phyloP scores from a whole-genome alignment of 1,140 invertebrate species.

The Nixonia krombeini region DNA sequence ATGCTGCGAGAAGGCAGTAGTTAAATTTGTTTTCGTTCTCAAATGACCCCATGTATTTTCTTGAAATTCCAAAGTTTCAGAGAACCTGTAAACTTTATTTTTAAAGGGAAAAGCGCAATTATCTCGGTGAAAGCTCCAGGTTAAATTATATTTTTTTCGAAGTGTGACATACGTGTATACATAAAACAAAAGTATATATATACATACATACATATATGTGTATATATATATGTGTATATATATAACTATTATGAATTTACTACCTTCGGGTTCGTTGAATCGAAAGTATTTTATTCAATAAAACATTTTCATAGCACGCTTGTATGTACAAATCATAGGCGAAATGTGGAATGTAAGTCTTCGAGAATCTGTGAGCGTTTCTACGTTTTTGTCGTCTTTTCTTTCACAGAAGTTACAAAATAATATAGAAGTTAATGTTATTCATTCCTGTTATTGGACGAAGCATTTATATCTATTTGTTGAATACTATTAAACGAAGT shows the following conservation, averaged over 20 bases:
- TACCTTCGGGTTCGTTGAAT: constrained; percentile 27
- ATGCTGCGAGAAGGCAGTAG: constrained; percentile 53
- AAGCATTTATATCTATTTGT: no score
- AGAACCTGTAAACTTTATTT: constrained; percentile 1
- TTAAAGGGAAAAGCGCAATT: constrained; percentile 4
- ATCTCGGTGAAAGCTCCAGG: constrained; percentile 7
- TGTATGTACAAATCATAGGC: constrained; percentile 32
- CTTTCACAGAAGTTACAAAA: background rate
- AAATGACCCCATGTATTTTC: no score
- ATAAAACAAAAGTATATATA: constrained; percentile 24
- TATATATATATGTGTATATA: constrained; percentile 32
- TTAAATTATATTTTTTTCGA: constrained; percentile 16
- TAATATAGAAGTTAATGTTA: no score
- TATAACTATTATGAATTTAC: constrained; percentile 15
- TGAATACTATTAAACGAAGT: no score
- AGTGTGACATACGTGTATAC: constrained; percentile 23
- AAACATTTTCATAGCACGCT: constrained; percentile 35
- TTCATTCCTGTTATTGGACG: background rate
- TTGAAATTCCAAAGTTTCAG: constrained; percentile 26
- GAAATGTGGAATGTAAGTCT: constrained; percentile 11
- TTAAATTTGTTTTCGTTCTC: constrained; percentile 25
- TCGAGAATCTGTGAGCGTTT: constrained; percentile 9
- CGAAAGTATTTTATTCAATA: constrained; percentile 49
- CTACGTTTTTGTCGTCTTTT: constrained; percentile 8
- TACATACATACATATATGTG: constrained; percentile 32